Evolutionary conservation across 2,797 vertebrate genomes (phyloP).

Genomic region (Microctenopoma steveboyesi): DNA sequence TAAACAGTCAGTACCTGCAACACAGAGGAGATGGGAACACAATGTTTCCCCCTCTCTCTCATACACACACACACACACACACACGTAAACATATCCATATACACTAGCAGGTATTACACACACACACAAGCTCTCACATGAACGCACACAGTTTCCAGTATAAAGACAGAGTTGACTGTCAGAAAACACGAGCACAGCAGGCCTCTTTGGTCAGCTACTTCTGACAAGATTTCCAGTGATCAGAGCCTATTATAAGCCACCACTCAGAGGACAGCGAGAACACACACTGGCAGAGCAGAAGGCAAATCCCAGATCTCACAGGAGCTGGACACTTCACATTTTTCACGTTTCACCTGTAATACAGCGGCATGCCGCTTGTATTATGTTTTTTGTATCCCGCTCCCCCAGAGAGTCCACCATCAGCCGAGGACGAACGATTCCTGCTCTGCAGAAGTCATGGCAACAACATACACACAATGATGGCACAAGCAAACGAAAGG

Average conservation of each 20-base stretch:
- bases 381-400: slow-evolving; percentile 3
- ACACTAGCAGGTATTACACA: slow-evolving; percentile 56
- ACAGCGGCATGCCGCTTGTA: slow-evolving; percentile 42
- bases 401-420: slow-evolving; percentile 19
- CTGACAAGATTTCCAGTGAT: slow-evolving; percentile 65
- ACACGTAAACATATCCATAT: slow-evolving; percentile 41
- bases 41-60: slow-evolving; percentile 6
- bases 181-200: slow-evolving; percentile 70
- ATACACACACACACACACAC: slow-evolving; percentile 20
- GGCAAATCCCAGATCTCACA: slow-evolving; percentile 57
- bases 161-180: slow-evolving; percentile 70
- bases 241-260: slow-evolving; percentile 61
- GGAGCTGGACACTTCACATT: slow-evolving; percentile 54
- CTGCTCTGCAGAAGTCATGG: slow-evolving; percentile 50
- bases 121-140: slow-evolving; percentile 44
- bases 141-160: slow-evolving; percentile 64
- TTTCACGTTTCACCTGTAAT: slow-evolving; percentile 53
- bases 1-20: slow-evolving; percentile 83
- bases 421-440: slow-evolving; percentile 43
- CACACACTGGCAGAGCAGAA: slow-evolving; percentile 55
- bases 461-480: slow-evolving; percentile 55
- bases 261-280: slow-evolving; percentile 63
- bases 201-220: slow-evolving; percentile 79
- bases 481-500: slow-evolving; percentile 26
- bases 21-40: slow-evolving; percentile 55